Percentiles rank a stretch among this genome's conserved stretches.
Conservation (phyloP, 2,797 vertebrate genomes). For the Tokudaia tokunoshimensis region DNA sequence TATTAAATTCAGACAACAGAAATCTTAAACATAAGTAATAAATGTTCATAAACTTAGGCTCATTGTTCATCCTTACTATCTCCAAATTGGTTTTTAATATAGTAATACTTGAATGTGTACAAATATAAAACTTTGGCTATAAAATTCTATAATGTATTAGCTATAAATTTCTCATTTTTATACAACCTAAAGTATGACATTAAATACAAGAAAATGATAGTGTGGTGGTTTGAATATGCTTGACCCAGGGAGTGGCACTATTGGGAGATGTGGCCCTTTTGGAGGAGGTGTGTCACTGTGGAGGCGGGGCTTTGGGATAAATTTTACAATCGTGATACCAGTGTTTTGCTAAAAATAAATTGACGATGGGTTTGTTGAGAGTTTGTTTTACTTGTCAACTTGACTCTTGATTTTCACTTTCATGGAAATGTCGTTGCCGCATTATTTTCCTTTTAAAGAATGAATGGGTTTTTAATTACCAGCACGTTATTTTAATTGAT, state of each 20-base stretch:
- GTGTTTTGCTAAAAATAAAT: conserved; percentile 66
- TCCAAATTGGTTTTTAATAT: conserved; percentile 24
- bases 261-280: not conserved
- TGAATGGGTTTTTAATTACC: conserved; percentile 60
- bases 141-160: conserved; percentile 40
- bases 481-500: conserved; percentile 63
- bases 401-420: conserved; percentile 61
- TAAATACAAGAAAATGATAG: conserved; percentile 56
- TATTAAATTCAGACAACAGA: not conserved
- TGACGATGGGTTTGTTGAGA: conserved; percentile 51
- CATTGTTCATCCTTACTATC: conserved; percentile 22
- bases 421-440: conserved; percentile 32
- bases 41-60: conserved; percentile 23
- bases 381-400: conserved; percentile 63
- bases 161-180: conserved; percentile 61
- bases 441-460: conserved; percentile 65
- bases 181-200: conserved; percentile 63
- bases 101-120: conserved; percentile 14
- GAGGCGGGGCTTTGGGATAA: not conserved
- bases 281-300: not conserved
- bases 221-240: not conserved
- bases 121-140: conserved; percentile 57
- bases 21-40: conserved; percentile 47
- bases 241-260: not conserved
- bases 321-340: conserved; percentile 10